Percentiles rank a stretch among this genome's conserved stretches.
Evolutionary conservation across 1,140 invertebrate species (phyloP).

Genomic region (Bombus haemorrhoidalis): DNA sequence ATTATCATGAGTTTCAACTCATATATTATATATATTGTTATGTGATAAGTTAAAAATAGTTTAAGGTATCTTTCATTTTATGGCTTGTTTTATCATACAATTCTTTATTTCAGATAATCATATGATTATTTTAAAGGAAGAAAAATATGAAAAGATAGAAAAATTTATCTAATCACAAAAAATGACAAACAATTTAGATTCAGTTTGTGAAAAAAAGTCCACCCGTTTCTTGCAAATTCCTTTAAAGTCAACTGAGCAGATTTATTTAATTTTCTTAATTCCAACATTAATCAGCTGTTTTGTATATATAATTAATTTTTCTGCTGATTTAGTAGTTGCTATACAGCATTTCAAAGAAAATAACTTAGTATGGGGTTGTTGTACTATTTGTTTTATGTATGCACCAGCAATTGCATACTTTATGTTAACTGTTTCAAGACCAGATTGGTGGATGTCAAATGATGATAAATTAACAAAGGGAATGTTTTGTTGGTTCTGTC

Average conservation of each 20-base stretch:
- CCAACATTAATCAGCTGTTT: conserved; percentile 78
- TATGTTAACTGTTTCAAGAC: conserved; percentile 84
- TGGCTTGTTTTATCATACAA: not conserved
- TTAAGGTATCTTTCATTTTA: not conserved
- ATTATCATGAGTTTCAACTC: not conserved
- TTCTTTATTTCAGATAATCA: conserved; percentile 16
- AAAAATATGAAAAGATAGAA: conserved; percentile 26
- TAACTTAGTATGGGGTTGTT: conserved; percentile 80
- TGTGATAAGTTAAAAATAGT: not conserved
- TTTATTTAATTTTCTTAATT: conserved; percentile 80
- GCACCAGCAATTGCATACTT: conserved; percentile 83
- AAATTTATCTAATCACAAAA: conserved; percentile 15
- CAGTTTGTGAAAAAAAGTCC: conserved; percentile 68
- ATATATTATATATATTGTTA: too few relatives aligned
- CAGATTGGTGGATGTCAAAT: conserved; percentile 82
- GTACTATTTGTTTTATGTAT: conserved; percentile 83
- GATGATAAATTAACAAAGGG: conserved; percentile 74
- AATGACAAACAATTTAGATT: conserved; percentile 50
- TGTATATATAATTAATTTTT: conserved; percentile 81
- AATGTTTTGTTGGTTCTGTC: conserved; percentile 82
- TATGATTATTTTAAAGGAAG: not conserved
- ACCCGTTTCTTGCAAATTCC: conserved; percentile 73
- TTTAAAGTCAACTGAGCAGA: conserved; percentile 82
- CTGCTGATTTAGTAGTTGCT: conserved; percentile 81
- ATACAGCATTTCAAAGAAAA: conserved; percentile 81